These are phyloP conservation scores for Eumeta japonica DNA, from an alignment of 1,140 invertebrate species.

Conservation along the genomic window DNA sequence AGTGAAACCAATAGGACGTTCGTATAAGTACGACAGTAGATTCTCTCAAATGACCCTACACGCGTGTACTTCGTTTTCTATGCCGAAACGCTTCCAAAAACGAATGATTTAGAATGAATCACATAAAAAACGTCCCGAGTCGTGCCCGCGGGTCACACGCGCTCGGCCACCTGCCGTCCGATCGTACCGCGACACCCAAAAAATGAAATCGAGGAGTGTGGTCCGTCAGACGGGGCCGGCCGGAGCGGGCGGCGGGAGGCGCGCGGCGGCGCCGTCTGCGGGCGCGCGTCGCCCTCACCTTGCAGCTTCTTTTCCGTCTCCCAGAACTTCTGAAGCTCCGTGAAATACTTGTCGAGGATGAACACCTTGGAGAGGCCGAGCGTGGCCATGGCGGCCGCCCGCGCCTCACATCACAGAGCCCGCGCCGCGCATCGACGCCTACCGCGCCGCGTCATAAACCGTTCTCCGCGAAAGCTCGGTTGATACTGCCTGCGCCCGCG, in stretches of 20 bases:
- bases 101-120: too few relatives aligned
- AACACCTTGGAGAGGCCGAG: slow-evolving; percentile 93
- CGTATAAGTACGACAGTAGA: too few relatives aligned
- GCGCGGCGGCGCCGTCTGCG: slow-evolving; percentile 6
- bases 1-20: too few relatives aligned
- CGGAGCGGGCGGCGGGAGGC: neutral
- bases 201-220: too few relatives aligned
- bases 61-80: too few relatives aligned
- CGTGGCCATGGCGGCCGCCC: slow-evolving; percentile 72
- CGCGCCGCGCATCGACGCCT: slow-evolving; percentile 24
- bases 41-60: too few relatives aligned
- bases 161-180: too few relatives aligned
- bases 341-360: slow-evolving; percentile 96
- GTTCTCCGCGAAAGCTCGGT: too few relatives aligned
- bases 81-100: too few relatives aligned
- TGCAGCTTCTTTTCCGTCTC: slow-evolving; percentile 93
- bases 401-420: slow-evolving; percentile 41
- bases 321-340: slow-evolving; percentile 94
- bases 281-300: slow-evolving; percentile 64
- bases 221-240: neutral
- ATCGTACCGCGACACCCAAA: too few relatives aligned
- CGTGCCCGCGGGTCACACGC: slow-evolving; percentile 7
- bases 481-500: slow-evolving; percentile 11
- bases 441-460: slow-evolving; percentile 11
- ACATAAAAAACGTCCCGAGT: slow-evolving; percentile 22